phyloP scores from a whole-genome alignment of 1,140 invertebrate genomes.

The Drosophila mauritiana region DNA sequence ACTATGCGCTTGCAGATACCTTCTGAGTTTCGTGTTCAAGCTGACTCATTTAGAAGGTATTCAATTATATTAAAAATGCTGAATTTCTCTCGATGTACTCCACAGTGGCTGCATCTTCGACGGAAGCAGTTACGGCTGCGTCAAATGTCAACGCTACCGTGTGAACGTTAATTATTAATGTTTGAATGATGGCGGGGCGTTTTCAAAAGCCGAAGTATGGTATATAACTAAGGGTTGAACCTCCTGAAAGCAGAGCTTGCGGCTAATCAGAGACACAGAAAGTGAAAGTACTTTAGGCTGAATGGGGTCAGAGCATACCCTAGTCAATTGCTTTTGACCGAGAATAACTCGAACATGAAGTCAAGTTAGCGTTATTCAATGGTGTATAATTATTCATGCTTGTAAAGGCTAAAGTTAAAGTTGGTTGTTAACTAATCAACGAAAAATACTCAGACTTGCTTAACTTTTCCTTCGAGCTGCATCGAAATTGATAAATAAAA shows the following conservation, averaged over 20 bases:
- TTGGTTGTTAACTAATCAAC: conserved; percentile 2
- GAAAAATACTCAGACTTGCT: not conserved
- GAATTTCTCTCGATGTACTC: conserved; percentile 3
- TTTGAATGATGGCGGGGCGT: conserved; percentile 47
- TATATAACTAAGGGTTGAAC: not conserved
- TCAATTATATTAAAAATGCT: too few relatives aligned
- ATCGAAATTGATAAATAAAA: too few relatives aligned
- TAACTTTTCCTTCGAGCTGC: not conserved
- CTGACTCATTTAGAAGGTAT: too few relatives aligned
- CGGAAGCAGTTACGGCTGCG: conserved; percentile 27
- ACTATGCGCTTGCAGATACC: too few relatives aligned
- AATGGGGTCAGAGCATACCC: conserved; percentile 34
- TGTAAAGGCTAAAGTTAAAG: conserved; percentile 28
- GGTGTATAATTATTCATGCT: conserved; percentile 20
- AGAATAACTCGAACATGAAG: conserved; percentile 23
- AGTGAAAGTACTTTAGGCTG: conserved; percentile 23
- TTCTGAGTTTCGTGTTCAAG: too few relatives aligned
- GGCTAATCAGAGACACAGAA: conserved; percentile 47
- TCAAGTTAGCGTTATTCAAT: conserved; percentile 16
- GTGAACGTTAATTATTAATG: conserved; percentile 66
- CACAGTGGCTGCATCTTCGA: conserved; percentile 18
- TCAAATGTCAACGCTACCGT: conserved; percentile 61
- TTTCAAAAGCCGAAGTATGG: conserved; percentile 35
- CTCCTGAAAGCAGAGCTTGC: conserved; percentile 27
- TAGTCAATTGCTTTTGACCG: conserved; percentile 8